Conservation (phyloP, 2,113 vertebrate species). For the Eulemur macaco region DNA sequence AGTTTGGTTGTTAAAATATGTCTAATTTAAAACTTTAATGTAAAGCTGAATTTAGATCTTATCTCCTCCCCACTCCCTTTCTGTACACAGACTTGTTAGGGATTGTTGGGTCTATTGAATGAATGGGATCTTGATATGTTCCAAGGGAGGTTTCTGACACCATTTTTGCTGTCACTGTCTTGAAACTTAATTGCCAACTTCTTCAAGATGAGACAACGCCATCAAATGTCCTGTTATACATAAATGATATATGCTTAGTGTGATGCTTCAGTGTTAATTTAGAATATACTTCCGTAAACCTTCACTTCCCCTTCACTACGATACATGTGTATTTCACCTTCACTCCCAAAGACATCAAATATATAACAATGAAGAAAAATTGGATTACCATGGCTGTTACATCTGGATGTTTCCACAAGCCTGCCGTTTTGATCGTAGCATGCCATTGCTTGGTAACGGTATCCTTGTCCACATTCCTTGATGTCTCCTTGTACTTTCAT, state of each 20-base stretch:
- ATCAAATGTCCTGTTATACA: rapidly evolving
- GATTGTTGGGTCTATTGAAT: background rate
- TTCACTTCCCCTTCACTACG: background rate
- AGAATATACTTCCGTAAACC: background rate
- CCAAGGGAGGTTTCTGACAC: background rate
- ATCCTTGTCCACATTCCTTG: constrained; percentile 96
- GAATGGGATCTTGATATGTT: background rate
- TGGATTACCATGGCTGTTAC: constrained; percentile 95
- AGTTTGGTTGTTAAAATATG: background rate
- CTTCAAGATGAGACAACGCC: background rate
- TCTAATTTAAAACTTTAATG: background rate
- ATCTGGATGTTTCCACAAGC: constrained; percentile 94
- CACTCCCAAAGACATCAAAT: background rate
- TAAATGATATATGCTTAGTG: background rate
- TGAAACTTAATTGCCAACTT: background rate
- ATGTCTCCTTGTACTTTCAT: constrained; percentile 91
- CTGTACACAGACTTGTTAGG: background rate
- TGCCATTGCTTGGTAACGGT: constrained; percentile 97
- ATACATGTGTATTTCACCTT: background rate
- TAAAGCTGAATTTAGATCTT: background rate
- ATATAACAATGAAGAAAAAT: background rate
- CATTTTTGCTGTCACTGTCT: background rate
- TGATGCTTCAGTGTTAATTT: background rate
- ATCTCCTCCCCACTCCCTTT: background rate
- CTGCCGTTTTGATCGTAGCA: constrained; percentile 96